phyloP scores from a whole-genome alignment of 1,140 invertebrate species.

The Acromyrmex heyeri region DNA sequence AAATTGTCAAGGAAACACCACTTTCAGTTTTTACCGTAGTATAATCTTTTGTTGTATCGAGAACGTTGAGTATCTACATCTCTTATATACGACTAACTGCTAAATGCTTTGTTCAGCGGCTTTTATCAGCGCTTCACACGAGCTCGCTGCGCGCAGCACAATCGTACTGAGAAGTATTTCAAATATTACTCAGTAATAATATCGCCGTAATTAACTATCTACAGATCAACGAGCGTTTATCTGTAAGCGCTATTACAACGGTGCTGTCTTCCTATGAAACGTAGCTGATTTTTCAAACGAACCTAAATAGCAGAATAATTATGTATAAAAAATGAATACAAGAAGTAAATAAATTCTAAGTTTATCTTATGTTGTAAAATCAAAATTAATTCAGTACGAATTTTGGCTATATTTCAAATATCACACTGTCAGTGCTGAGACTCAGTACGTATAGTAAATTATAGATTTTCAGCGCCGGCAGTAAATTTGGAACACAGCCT shows the following conservation, averaged over 20 bases:
- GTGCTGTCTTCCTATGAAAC: conserved; percentile 50
- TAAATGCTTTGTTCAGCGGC: conserved; percentile 84
- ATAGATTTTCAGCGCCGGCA: too few relatives aligned
- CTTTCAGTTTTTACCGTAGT: conserved; percentile 74
- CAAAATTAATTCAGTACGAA: not conserved
- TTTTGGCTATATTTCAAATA: too few relatives aligned
- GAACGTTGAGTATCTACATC: conserved; percentile 71
- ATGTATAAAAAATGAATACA: not conserved
- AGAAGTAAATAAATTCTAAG: not conserved
- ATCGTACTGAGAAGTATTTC: conserved; percentile 69
- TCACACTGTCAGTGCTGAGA: too few relatives aligned
- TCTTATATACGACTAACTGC: conserved; percentile 77
- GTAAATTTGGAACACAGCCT: too few relatives aligned
- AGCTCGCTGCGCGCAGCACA: conserved; percentile 85
- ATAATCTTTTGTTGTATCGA: conserved; percentile 70
- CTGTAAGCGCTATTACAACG: conserved; percentile 36
- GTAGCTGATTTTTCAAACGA: conserved; percentile 11
- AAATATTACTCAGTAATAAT: conserved; percentile 52
- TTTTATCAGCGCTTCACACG: conserved; percentile 85
- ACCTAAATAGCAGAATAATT: conserved; percentile 23
- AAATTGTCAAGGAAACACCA: conserved; percentile 44
- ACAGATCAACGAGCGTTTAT: conserved; percentile 38
- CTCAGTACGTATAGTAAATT: too few relatives aligned
- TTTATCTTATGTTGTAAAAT: not conserved
- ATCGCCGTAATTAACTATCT: conserved; percentile 30